These are phyloP conservation scores for Labeo catla DNA, from an alignment of 2,113 vertebrate species.

Conservation along the genomic window DNA sequence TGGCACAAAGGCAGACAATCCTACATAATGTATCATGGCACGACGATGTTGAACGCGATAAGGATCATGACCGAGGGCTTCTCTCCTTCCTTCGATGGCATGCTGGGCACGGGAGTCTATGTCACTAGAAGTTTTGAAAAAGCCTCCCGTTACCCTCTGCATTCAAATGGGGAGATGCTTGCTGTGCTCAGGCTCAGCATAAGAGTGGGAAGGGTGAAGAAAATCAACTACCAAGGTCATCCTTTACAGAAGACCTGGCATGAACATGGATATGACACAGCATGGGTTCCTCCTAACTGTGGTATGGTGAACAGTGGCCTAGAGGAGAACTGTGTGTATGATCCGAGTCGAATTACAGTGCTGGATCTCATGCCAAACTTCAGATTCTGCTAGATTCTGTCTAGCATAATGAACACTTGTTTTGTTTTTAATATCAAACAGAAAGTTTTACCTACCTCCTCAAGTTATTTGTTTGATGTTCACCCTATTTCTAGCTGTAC, in stretches of 20 bases:
- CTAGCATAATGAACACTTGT: no score
- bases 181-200: slow-evolving; percentile 45
- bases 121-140: slow-evolving; percentile 50
- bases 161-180: not conserved
- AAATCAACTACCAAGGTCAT: slow-evolving; percentile 51
- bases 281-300: slow-evolving; percentile 60
- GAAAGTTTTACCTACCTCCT: no score
- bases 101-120: slow-evolving; percentile 56
- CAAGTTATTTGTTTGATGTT: no score
- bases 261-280: slow-evolving; percentile 53
- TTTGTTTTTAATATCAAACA: no score
- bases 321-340: slow-evolving; percentile 58
- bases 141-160: slow-evolving; percentile 47
- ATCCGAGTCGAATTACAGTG: slow-evolving; percentile 51
- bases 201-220: slow-evolving; percentile 57
- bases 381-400: not conserved
- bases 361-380: not conserved
- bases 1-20: not conserved
- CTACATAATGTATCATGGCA: slow-evolving; percentile 60
- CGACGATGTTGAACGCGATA: not conserved
- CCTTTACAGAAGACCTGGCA: slow-evolving; percentile 57
- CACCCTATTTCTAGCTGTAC: no score
- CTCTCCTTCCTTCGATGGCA: not conserved
- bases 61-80: not conserved
- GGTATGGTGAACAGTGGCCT: slow-evolving; percentile 56